These are phyloP conservation scores for Peucedramus taeniatus DNA, from an alignment of 2,113 vertebrate genomes.

Conservation along the genomic window DNA sequence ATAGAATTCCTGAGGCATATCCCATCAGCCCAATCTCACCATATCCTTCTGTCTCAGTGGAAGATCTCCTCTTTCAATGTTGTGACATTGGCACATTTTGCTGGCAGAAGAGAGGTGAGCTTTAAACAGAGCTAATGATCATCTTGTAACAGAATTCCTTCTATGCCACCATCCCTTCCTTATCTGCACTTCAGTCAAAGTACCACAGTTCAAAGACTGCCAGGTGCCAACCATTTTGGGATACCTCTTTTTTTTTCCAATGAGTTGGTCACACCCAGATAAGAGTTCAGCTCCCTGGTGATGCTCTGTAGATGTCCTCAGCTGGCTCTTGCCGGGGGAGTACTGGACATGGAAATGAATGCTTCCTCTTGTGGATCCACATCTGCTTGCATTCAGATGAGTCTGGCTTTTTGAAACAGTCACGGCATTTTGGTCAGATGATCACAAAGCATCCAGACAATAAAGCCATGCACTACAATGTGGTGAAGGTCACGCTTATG, in stretches of 20 bases:
- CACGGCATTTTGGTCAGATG: background rate
- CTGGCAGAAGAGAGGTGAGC: background rate
- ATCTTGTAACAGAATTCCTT: background rate
- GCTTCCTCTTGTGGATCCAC: background rate
- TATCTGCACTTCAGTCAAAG: background rate
- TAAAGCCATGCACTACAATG: background rate
- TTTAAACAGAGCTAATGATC: background rate
- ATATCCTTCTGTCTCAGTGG: background rate
- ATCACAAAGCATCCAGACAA: background rate
- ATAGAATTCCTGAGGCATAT: background rate
- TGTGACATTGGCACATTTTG: background rate
- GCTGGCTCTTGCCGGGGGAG: background rate
- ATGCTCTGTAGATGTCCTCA: background rate
- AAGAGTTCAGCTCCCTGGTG: background rate
- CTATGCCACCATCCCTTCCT: background rate
- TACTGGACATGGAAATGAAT: background rate
- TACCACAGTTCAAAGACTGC: background rate
- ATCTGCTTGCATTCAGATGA: background rate
- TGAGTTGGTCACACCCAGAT: background rate
- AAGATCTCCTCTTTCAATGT: background rate
- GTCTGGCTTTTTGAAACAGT: background rate
- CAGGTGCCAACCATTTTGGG: background rate
- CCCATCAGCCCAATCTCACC: background rate
- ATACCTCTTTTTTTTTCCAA: background rate
- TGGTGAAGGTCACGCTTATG: background rate